Evolutionary conservation across 1,140 invertebrate genomes (phyloP), one percentile per base, ranked within the genome.

Genomic region (Pseudomyrmex dendroicus): DNA sequence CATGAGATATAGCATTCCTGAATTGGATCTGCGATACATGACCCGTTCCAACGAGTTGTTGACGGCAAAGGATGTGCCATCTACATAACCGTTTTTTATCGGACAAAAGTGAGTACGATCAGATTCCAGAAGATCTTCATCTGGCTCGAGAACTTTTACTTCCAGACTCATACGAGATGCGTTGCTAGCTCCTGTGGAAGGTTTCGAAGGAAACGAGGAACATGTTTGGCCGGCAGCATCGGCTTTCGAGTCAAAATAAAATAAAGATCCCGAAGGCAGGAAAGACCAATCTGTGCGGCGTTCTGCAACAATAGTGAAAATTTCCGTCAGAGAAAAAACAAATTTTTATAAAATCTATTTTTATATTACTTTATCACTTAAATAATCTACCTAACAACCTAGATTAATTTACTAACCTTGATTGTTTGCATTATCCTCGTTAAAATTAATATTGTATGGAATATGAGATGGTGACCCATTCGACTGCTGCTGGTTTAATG

Each of bases 21-120:
- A 94, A 17, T 94, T 92, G 35, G 93, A 94, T 87, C 94, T 92
- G 35, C 92, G 91, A 89, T 94, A 94, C 48, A 94, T 94, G 46
- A 95, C 93, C 57, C 95, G 91, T 89, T 97, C 96, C 88, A 96
- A 92, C 83, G 95, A 95, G 91, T 95, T 95, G 86, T 95, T 95
- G 64, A 97, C 96, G 56, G 95, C 94, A 92, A 97, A 97, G 0
- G 96, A 96, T 46, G 96, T 96, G 54, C 96, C 96, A 91, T 97
- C 96, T 56, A 95, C 95, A 89, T 91, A 93, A 73, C 95, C 95
- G 5, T 93, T 91, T 89, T 95, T 95, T 84, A 97, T 97, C 2
- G 97, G 97, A 77, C 95, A 95, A 94, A 98, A 98, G 92, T 97
- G 97, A 66, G 97, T 97, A 64, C 95, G 95, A 73, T 95, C 94